A percentile compares a stretch with the other conserved stretches of the same genome.
phyloP scores from a whole-genome alignment of 2,888 invertebrate species.

The Drosophila diplacantha region DNA sequence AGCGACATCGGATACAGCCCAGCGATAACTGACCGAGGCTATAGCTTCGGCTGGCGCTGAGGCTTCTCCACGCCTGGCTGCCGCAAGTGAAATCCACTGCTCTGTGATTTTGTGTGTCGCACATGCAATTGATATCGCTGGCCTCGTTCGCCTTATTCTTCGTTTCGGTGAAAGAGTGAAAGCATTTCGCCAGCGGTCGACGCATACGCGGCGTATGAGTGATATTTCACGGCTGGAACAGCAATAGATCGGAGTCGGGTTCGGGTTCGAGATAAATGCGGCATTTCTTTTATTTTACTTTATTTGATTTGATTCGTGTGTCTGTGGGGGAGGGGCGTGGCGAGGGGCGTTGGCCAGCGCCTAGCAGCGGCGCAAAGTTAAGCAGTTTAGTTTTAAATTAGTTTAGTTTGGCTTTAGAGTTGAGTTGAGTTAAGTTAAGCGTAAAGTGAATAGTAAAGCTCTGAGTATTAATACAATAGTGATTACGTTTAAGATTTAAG shows the following conservation, averaged over 20 bases:
- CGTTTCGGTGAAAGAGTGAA: slow-evolving; percentile 67
- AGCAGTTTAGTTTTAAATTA: slow-evolving; percentile 33
- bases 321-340: slow-evolving; percentile 9
- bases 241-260: slow-evolving; percentile 41
- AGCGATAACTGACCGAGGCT: slow-evolving; percentile 18
- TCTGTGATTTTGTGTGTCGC: slow-evolving; percentile 70
- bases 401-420: slow-evolving; percentile 22
- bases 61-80: slow-evolving; percentile 45
- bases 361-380: slow-evolving; percentile 25
- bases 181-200: slow-evolving; percentile 56
- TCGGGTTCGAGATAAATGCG: slow-evolving; percentile 67
- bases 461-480: slow-evolving; percentile 61
- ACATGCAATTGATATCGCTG: slow-evolving; percentile 72
- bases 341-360: slow-evolving; percentile 15
- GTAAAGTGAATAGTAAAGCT: slow-evolving; percentile 62
- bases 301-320: slow-evolving; percentile 51
- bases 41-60: slow-evolving; percentile 20
- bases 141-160: slow-evolving; percentile 64
- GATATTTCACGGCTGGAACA: slow-evolving; percentile 36
- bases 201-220: slow-evolving; percentile 59
- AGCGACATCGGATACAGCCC: slow-evolving; percentile 69
- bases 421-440: slow-evolving; percentile 36
- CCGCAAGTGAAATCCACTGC: slow-evolving; percentile 63
- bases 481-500: slow-evolving; percentile 39
- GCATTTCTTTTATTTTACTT: slow-evolving; percentile 49